Conservation (phyloP, 2,113 vertebrate genomes). For the Carassius carassius region DNA sequence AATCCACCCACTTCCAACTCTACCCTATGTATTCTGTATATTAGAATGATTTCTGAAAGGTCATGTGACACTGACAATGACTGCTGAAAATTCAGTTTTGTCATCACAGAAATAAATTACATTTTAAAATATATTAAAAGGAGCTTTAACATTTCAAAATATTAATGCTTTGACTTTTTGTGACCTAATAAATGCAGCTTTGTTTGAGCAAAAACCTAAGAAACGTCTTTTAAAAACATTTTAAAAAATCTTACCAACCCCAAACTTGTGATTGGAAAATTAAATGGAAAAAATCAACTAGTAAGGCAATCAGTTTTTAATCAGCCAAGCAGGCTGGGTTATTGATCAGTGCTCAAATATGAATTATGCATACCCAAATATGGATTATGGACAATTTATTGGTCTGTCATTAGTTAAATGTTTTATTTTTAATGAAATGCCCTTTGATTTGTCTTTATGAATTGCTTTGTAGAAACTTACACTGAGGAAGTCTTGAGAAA, state of each 20-base stretch:
- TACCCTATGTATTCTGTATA: background rate
- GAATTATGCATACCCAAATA: background rate
- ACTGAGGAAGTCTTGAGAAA: background rate
- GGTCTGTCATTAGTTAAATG: background rate
- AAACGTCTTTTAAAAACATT: no score
- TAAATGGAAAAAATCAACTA: background rate
- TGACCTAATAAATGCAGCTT: background rate
- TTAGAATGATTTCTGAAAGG: background rate
- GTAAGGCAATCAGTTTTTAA: background rate
- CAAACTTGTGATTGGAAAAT: background rate
- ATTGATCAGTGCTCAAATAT: constrained; percentile 5
- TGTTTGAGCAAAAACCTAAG: background rate
- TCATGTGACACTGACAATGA: background rate
- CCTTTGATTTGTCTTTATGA: background rate
- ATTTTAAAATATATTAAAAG: background rate
- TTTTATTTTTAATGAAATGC: background rate
- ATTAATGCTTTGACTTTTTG: background rate
- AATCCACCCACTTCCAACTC: background rate
- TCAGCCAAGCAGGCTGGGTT: background rate
- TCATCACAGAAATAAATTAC: background rate
- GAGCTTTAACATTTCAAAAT: background rate
- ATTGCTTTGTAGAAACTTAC: background rate
- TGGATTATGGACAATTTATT: background rate
- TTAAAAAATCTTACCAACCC: background rate
- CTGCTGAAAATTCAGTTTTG: no score